Evolutionary conservation across 2,888 invertebrate species (phyloP).

Genomic region (Caenorhabditis wallacei): DNA sequence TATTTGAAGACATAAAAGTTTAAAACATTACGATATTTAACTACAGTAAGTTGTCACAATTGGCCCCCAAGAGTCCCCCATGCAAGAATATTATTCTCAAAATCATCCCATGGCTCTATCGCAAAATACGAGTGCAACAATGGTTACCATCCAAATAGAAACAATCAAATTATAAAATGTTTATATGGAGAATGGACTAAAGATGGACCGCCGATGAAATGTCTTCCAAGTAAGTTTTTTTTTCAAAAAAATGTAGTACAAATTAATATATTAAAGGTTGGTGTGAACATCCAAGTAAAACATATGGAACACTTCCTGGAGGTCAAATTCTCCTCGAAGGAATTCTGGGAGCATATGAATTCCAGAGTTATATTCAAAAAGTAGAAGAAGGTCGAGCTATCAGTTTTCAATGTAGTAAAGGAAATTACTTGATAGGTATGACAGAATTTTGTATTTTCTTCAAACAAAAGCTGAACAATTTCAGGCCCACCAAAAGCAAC

Average conservation of each 20-base stretch:
- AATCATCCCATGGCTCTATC: conserved; percentile 96
- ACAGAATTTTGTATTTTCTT: no score
- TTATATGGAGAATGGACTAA: conserved; percentile 93
- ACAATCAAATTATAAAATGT: conserved; percentile 88
- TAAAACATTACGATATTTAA: conserved; percentile 4
- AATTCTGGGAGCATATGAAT: conserved; percentile 84
- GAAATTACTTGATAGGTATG: conserved; percentile 82
- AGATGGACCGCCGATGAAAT: conserved; percentile 79
- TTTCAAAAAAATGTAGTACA: background rate
- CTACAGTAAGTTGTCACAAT: conserved; percentile 88
- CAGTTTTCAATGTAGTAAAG: conserved; percentile 83
- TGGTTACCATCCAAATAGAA: conserved; percentile 84
- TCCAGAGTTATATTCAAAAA: conserved; percentile 84
- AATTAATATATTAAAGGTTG: conserved; percentile 78
- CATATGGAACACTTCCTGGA: conserved; percentile 82
- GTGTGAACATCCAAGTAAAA: conserved; percentile 81
- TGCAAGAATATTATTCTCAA: conserved; percentile 97
- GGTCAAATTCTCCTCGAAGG: conserved; percentile 84
- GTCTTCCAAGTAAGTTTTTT: conserved; percentile 75
- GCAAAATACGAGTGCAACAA: conserved; percentile 85
- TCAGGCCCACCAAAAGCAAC: conserved; percentile 83
- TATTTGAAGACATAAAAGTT: background rate
- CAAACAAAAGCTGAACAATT: conserved; percentile 15
- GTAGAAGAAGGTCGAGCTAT: conserved; percentile 82
- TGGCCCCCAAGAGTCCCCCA: conserved; percentile 92